Conservation (phyloP, 2,888 invertebrate genomes). For the Xiphydria camelus region DNA sequence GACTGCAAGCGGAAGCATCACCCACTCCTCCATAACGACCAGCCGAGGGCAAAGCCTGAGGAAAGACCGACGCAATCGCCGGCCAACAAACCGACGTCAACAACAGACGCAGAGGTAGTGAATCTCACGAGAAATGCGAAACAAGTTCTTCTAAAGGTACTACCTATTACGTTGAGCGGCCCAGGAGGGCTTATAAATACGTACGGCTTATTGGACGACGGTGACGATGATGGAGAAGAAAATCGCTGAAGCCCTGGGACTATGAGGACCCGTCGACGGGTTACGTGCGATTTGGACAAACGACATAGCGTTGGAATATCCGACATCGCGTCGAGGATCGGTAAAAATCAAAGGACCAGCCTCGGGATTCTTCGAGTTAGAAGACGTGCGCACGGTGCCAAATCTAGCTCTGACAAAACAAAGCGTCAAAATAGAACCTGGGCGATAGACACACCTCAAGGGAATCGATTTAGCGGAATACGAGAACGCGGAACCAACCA, state of each 20-base stretch:
- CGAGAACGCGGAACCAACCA: neutral
- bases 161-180: conserved; percentile 8
- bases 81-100: no score
- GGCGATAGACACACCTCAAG: no score
- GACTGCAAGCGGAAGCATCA: conserved; percentile 3
- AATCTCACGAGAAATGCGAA: neutral
- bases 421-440: no score
- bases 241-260: conserved; percentile 8
- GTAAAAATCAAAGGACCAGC: neutral
- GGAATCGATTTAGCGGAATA: no score
- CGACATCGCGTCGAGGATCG: conserved; percentile 7
- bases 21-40: neutral
- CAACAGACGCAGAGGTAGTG: neutral
- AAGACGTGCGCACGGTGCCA: no score
- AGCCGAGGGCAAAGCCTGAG: no score
- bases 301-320: no score
- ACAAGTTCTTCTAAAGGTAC: conserved; percentile 9
- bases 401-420: no score
- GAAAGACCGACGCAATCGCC: no score
- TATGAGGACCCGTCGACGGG: conserved; percentile 4
- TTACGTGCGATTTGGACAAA: neutral
- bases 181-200: neutral
- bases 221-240: conserved; percentile 14
- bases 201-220: conserved; percentile 18
- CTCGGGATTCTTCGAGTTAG: no score